phyloP scores from a whole-genome alignment of 2,888 invertebrate genomes.

The Heliconius charithonia region DNA sequence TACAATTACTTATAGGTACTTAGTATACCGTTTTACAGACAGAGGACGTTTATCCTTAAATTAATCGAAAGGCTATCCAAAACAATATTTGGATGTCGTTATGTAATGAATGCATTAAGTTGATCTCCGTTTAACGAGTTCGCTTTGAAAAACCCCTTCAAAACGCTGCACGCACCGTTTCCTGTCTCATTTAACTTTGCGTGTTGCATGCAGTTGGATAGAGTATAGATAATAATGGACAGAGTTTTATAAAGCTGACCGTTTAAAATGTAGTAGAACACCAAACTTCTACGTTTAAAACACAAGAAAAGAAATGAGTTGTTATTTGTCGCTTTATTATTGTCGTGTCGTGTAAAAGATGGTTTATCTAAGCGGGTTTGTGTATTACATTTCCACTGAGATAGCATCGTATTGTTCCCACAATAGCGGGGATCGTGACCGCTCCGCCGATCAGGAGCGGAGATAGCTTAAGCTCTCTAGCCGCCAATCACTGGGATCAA shows the following conservation, averaged over 20 bases:
- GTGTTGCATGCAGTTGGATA: slow-evolving; percentile 39
- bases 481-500: slow-evolving; percentile 45
- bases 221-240: too few relatives aligned
- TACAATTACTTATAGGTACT: too few relatives aligned
- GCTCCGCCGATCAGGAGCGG: slow-evolving; percentile 65
- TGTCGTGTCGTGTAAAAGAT: slow-evolving; percentile 47
- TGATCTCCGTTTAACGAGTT: slow-evolving; percentile 39
- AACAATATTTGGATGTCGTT: slow-evolving; percentile 29
- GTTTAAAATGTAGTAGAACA: slow-evolving; percentile 32
- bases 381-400: slow-evolving; percentile 54
- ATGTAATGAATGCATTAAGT: slow-evolving; percentile 37
- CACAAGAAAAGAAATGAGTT: slow-evolving; percentile 9
- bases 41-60: too few relatives aligned
- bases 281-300: slow-evolving; percentile 16
- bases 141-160: slow-evolving; percentile 34
- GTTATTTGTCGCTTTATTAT: slow-evolving; percentile 31
- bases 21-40: too few relatives aligned
- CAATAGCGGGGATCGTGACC: slow-evolving; percentile 75
- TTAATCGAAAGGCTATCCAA: background rate
- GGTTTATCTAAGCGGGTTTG: slow-evolving; percentile 47
- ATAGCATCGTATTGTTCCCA: slow-evolving; percentile 67
- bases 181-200: slow-evolving; percentile 44
- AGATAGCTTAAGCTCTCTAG: slow-evolving; percentile 60
- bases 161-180: slow-evolving; percentile 39
- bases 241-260: slow-evolving; percentile 38